Percentiles rank a stretch among this genome's conserved stretches.
Evolutionary conservation across 2,888 invertebrate genomes (phyloP).

Genomic region (Xylophagus ater): DNA sequence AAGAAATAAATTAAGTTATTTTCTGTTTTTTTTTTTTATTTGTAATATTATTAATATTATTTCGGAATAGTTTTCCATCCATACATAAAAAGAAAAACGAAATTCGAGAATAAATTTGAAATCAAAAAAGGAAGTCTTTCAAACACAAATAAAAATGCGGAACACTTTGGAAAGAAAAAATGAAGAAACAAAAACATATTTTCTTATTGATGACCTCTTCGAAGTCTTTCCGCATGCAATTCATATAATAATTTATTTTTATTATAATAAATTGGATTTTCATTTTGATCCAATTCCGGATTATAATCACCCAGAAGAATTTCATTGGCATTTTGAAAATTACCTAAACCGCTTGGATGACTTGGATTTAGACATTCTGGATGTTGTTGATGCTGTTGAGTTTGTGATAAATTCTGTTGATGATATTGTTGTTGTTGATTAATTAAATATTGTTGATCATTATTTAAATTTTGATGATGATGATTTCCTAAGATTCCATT

Average conservation of each 20-base stretch:
- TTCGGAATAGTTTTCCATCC: too few relatives aligned
- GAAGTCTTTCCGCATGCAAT: conserved; percentile 68
- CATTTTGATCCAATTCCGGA: conserved; percentile 62
- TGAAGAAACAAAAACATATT: background rate
- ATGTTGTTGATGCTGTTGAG: conserved; percentile 15
- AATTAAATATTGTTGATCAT: conserved; percentile 13
- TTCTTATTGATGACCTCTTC: conserved; percentile 40
- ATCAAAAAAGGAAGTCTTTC: too few relatives aligned
- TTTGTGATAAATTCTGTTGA: conserved; percentile 16
- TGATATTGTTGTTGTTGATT: conserved; percentile 20
- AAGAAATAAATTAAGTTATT: too few relatives aligned
- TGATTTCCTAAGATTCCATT: too few relatives aligned
- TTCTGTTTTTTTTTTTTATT: too few relatives aligned
- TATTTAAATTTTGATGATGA: conserved; percentile 1
- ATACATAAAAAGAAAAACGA: too few relatives aligned
- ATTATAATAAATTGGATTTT: conserved; percentile 79
- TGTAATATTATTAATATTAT: too few relatives aligned
- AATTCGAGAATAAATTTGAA: too few relatives aligned
- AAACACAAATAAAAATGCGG: too few relatives aligned
- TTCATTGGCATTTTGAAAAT: conserved; percentile 10
- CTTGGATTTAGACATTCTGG: conserved; percentile 26
- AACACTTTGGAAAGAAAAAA: too few relatives aligned
- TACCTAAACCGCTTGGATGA: conserved; percentile 9
- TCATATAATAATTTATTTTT: conserved; percentile 77
- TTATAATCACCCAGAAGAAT: conserved; percentile 42